Evolutionary conservation across 2,888 invertebrate species (phyloP), one percentile per base, ranked within the genome.

Genomic region (Brenthis ino): DNA sequence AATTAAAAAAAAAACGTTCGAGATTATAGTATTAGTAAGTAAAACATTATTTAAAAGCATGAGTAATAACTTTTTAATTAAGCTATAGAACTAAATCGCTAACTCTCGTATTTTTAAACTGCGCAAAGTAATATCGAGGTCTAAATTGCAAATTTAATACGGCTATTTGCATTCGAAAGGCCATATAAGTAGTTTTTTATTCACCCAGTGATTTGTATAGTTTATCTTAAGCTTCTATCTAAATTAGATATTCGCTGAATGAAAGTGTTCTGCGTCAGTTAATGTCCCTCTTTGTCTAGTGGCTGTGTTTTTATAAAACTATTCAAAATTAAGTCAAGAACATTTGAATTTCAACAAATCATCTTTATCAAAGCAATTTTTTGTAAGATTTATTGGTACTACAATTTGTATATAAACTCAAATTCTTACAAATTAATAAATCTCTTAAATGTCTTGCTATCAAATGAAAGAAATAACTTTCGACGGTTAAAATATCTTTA

Each of bases 101-200:
- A n/a, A 57, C 57, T 72, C 76, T 78, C 75, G 2, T 77, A 43
- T 64, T 77, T 82, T 85, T 71, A 54, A 75, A 81, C 80, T 75
- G 53, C 65, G 64, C 72, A 74, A 76, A 79, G 80, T 81, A 82
- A 85, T 88, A 88, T 88, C 87, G 82, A 83, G 84, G 86, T 87
- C 86, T 86, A 89, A 91, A 92, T 89, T 90, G 90, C 89, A 89
- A 91, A 92, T 91, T 90, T 90, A 90, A 92, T 90, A 89, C 88
- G 87, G 84, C 85, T 80, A 92, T 93, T 92, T 91, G 91, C 92
- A 91, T 93, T 82, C 86, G 85, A 91, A 91, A 92, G 88, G 87
- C 84, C 82, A 83, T 85, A 86, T 83, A 84, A 83, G 60, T 60
- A 85, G 82, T 80, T 81, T 85, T 87, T 86, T 87, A 69, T 87